Percentiles rank a stretch among this genome's conserved stretches.
Conservation (phyloP, 64 coral and sea anemone species). For the Porites lutea region DNA sequence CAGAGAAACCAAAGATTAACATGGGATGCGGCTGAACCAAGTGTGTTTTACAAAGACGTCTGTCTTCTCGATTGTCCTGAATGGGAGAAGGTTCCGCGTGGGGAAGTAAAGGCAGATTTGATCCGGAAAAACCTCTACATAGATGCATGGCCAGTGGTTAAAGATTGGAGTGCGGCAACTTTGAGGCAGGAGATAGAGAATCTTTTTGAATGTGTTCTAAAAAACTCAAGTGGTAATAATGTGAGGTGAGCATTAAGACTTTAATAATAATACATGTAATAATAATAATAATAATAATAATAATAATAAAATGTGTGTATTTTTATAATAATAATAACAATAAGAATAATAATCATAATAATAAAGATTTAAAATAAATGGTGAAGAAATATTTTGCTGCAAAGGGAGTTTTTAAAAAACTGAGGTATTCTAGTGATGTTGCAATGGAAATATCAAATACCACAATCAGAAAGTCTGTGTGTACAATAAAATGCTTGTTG, state of each 20-base stretch:
- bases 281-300: no score
- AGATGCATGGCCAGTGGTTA: background rate
- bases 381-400: no score
- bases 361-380: no score
- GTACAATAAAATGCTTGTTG: no score
- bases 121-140: constrained; percentile 9
- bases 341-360: no score
- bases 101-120: constrained; percentile 27
- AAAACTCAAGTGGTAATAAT: constrained; percentile 11
- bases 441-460: no score
- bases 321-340: no score
- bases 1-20: constrained; percentile 4
- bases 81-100: constrained; percentile 16
- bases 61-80: constrained; percentile 15
- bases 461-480: no score
- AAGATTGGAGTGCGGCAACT: constrained; percentile 4
- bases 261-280: no score
- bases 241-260: background rate
- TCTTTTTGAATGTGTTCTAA: background rate
- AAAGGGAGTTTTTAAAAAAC: no score
- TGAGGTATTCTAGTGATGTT: no score
- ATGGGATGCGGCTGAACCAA: background rate
- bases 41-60: constrained; percentile 17
- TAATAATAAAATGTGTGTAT: no score
- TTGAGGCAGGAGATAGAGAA: background rate